Base-by-base conservation (phyloP, 2,113 vertebrate genomes). In the Panthera leo region DNA sequence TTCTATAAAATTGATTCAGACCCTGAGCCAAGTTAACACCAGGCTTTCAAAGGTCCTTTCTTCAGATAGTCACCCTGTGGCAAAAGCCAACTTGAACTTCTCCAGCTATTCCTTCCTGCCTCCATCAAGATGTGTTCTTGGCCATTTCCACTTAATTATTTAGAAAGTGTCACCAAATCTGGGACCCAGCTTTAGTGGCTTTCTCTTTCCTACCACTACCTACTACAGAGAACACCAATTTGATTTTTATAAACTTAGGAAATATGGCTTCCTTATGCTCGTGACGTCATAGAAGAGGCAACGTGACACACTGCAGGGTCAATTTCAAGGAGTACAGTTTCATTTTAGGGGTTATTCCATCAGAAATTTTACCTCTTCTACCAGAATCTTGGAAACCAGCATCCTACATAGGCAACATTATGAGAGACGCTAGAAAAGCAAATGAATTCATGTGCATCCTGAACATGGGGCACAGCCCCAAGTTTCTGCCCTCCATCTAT, bases 301-400 rank as follows among this genome's bases (percentile, higher is more conserved):
- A 6, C 6, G 3, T 0, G 11, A n/a, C 4, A 34, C n/a, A 16
- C 53, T 3, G 10, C n/a, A 39, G 7, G 39, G 29, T 15, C 61
- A 71, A 3, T 34, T 36, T 13, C 15, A 88, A 79, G 31, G 21
- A 63, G 27, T 19, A 31, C 36, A 34, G 14, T 80, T 83, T 48
- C 39, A 58, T 48, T 67, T 79, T 29, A 58, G 58, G 13, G 3
- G 5, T 51, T 3, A 31, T 78, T 84, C 18, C 29, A 12, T 23
- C 61, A 29, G 53, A 85, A 58, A 42, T 70, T 82, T 83, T 55
- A 16, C 31, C 2, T 80, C 6, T 85, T 3, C 36, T 19, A 9
- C 18, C 31, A 27, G 25, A 76, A 31, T 25, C 31, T 48, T 71
- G 4, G 16, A 82, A 51, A n/a, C 2, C 7, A 53, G 48, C 4